phyloP scores from a whole-genome alignment of 1,140 invertebrate species.

The Eupristina koningsbergeri region DNA sequence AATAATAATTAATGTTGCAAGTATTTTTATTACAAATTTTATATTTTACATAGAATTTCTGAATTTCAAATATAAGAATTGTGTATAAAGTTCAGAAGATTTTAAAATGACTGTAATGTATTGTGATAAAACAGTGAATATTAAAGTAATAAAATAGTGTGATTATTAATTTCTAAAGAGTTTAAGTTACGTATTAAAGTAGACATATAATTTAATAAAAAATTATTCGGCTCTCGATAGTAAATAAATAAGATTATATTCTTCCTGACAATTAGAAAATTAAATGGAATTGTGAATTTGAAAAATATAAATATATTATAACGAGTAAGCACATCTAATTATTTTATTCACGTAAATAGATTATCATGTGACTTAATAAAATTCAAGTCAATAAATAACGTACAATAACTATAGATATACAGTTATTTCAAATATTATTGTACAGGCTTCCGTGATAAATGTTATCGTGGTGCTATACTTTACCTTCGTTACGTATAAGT shows the following conservation, averaged over 20 bases:
- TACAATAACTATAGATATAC: background rate
- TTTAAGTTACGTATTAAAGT: background rate
- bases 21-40: too few relatives aligned
- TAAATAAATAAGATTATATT: background rate
- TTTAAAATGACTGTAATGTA: background rate
- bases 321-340: background rate
- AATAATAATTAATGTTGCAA: too few relatives aligned
- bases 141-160: background rate
- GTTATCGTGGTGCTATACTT: background rate
- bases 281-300: background rate
- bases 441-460: background rate
- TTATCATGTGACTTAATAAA: background rate
- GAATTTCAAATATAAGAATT: too few relatives aligned
- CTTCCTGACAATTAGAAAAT: background rate
- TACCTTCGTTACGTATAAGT: background rate
- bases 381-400: background rate
- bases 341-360: background rate
- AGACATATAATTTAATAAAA: background rate
- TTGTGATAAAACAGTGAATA: background rate
- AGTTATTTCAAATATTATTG: background rate
- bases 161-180: background rate
- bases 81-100: background rate
- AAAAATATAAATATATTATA: too few relatives aligned
- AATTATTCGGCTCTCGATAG: background rate
- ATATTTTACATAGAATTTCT: too few relatives aligned